These are phyloP conservation scores for Pocillopora damicornis DNA, from an alignment of 64 coral and sea anemone genomes.

Conservation along the genomic window DNA sequence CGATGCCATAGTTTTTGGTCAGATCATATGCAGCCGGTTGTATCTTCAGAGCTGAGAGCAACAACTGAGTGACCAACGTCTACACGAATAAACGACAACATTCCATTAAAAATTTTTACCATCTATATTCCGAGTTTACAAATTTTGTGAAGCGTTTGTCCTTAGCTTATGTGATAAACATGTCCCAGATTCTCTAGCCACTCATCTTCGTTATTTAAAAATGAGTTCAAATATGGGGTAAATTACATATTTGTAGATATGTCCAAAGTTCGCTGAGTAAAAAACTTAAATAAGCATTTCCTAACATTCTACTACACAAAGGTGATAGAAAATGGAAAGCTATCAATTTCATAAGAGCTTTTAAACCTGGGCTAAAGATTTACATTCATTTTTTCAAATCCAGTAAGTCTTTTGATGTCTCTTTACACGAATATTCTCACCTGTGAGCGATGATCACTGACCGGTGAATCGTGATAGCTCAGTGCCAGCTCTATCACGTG, in stretches of 20 bases:
- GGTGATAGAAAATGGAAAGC: no score
- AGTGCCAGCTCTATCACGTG: conserved; percentile 77
- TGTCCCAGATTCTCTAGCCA: background rate
- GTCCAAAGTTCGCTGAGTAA: no score
- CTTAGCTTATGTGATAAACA: no score
- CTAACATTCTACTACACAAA: no score
- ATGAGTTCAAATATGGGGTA: no score
- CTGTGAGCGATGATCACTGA: conserved; percentile 72
- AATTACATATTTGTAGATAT: no score
- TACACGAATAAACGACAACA: conserved; percentile 8
- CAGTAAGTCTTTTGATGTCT: background rate
- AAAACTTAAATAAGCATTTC: no score
- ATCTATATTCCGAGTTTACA: background rate
- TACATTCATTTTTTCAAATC: background rate
- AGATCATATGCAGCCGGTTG: conserved; percentile 69
- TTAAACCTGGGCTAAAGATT: no score
- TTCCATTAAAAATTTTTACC: background rate
- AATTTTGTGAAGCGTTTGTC: background rate
- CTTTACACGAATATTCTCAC: background rate
- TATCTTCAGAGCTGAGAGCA: conserved; percentile 47
- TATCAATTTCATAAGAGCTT: no score
- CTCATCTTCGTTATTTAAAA: no score
- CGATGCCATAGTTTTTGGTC: conserved; percentile 65
- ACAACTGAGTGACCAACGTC: conserved; percentile 49
- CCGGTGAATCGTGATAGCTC: conserved; percentile 73